These are phyloP conservation scores for Hypotaenidia okinawae DNA, from an alignment of 2,797 vertebrate genomes.

Conservation along the genomic window DNA sequence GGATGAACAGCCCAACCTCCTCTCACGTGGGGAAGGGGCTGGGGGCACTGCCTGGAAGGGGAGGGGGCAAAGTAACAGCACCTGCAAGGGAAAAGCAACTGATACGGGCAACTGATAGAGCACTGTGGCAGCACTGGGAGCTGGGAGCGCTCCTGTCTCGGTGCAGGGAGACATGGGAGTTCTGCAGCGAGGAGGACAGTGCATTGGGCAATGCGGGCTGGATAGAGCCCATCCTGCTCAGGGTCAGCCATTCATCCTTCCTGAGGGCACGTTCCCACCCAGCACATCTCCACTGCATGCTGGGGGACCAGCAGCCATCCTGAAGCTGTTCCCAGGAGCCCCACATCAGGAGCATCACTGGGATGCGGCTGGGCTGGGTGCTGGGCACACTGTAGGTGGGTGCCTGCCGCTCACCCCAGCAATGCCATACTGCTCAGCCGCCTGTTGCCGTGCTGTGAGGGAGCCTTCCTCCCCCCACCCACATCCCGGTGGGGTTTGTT, in stretches of 20 bases:
- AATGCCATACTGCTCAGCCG: conserved; percentile 71
- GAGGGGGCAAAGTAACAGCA: background rate
- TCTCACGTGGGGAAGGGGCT: background rate
- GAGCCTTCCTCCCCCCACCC: conserved; percentile 21
- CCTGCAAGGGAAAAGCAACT: background rate
- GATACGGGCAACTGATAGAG: background rate
- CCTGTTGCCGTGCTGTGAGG: conserved; percentile 65
- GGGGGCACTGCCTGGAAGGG: background rate
- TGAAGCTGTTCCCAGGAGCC: background rate
- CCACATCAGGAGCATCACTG: background rate
- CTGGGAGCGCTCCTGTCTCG: too few species aligned
- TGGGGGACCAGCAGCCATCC: background rate
- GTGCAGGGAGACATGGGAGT: accelerated
- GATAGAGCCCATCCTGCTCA: background rate
- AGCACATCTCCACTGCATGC: background rate
- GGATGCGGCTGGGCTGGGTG: background rate
- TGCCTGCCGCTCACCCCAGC: background rate
- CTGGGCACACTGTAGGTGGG: background rate
- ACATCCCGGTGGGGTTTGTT: conserved; percentile 67
- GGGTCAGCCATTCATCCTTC: background rate
- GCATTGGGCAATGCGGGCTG: accelerated
- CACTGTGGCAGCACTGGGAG: accelerated
- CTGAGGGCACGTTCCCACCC: accelerated
- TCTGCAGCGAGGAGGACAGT: background rate
- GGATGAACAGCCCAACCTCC: background rate